Percentiles rank a stretch among this genome's conserved stretches.
These are phyloP conservation scores for Xyrichtys novacula DNA, from an alignment of 2,797 vertebrate species.

Conservation along the genomic window DNA sequence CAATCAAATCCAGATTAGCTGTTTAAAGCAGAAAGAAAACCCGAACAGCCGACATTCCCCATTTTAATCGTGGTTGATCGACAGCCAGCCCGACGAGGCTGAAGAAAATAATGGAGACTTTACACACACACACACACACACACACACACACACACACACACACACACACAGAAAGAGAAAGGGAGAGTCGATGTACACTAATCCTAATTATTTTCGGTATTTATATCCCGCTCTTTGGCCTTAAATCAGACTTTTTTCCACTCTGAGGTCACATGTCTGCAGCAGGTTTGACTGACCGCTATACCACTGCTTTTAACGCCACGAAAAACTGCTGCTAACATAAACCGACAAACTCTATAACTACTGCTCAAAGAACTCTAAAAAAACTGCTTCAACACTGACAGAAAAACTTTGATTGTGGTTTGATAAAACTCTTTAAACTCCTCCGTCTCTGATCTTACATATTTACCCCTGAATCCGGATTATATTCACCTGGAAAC, in stretches of 20 bases:
- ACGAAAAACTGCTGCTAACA: too few species aligned
- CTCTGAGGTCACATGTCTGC: slow-evolving; percentile 43
- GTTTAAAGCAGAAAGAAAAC: slow-evolving; percentile 39
- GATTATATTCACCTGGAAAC: too few species aligned
- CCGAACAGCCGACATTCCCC: slow-evolving; percentile 36
- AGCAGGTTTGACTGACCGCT: slow-evolving; percentile 15
- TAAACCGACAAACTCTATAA: too few species aligned
- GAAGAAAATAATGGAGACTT: slow-evolving; percentile 55
- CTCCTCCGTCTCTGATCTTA: too few species aligned
- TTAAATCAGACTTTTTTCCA: slow-evolving; percentile 22
- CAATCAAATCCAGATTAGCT: slow-evolving; percentile 60
- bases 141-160: slow-evolving; percentile 27
- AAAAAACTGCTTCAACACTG: too few species aligned
- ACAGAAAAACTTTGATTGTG: too few species aligned
- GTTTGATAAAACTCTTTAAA: too few species aligned
- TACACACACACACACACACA: slow-evolving; percentile 25
- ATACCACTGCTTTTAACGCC: not conserved
- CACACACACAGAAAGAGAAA: slow-evolving; percentile 20
- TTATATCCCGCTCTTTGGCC: slow-evolving; percentile 53
- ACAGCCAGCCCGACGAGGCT: slow-evolving; percentile 42
- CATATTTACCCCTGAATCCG: too few species aligned
- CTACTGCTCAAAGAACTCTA: too few species aligned
- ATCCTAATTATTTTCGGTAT: slow-evolving; percentile 53
- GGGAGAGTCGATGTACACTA: slow-evolving; percentile 20
- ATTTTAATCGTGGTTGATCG: slow-evolving; percentile 46